These are phyloP conservation scores for Mixornis gularis DNA, from an alignment of 2,113 vertebrate genomes.

Conservation along the genomic window DNA sequence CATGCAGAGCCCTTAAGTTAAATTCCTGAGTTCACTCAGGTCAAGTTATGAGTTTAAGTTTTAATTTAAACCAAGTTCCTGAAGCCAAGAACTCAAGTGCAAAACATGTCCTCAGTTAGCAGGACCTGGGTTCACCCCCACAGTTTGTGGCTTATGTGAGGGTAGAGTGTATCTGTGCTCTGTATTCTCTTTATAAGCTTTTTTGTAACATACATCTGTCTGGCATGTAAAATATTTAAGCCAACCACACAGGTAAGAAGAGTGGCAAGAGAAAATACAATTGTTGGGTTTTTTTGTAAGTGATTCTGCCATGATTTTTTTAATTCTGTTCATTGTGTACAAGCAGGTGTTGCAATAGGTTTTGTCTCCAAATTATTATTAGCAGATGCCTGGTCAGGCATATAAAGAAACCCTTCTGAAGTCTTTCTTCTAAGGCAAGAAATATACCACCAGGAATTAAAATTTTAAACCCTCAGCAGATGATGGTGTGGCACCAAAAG, in stretches of 20 bases:
- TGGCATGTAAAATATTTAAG: not conserved
- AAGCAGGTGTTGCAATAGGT: not conserved
- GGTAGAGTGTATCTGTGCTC: not conserved
- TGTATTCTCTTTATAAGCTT: not conserved
- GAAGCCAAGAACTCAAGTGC: not conserved
- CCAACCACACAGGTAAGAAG: not conserved
- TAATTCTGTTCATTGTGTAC: not conserved
- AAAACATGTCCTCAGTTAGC: not conserved
- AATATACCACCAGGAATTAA: not conserved
- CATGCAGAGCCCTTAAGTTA: not conserved
- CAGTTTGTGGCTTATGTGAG: accelerated
- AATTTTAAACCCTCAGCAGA: not conserved
- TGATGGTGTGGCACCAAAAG: not conserved
- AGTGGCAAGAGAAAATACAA: not conserved
- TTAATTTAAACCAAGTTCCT: not conserved
- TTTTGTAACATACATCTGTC: not conserved
- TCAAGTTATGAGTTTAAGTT: not conserved
- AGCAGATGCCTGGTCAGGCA: not conserved
- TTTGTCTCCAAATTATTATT: not conserved
- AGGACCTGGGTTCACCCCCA: not conserved
- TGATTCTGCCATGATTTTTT: not conserved
- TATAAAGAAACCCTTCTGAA: not conserved
- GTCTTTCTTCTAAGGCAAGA: not conserved
- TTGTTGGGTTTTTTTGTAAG: not conserved
- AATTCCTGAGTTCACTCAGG: not conserved